These are phyloP conservation scores for Dichetophora obliterata DNA, from an alignment of 2,888 invertebrate species.

Conservation along the genomic window DNA sequence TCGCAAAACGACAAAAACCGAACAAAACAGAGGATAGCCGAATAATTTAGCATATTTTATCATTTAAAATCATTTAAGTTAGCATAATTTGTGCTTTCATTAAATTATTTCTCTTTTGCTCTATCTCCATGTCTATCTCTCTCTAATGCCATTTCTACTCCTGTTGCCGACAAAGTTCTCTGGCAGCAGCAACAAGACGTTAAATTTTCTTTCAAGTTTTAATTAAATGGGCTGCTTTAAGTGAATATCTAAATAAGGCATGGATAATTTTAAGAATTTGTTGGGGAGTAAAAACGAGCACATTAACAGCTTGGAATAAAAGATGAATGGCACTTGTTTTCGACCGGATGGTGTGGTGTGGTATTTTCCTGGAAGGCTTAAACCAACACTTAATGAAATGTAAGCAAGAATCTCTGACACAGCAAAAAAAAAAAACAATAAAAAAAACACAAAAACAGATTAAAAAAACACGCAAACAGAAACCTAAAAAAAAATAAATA, in stretches of 20 bases:
- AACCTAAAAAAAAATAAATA: background rate
- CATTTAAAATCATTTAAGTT: constrained; percentile 20
- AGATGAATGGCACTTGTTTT: background rate
- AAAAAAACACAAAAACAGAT: too few relatives aligned
- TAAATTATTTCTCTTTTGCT: background rate
- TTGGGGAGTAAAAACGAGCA: background rate
- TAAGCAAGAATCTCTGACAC: too few relatives aligned
- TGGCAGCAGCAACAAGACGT: background rate
- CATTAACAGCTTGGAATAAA: background rate
- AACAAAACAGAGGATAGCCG: background rate
- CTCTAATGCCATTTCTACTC: background rate
- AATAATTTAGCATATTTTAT: constrained; percentile 15
- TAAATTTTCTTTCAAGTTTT: background rate
- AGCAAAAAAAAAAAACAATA: too few relatives aligned
- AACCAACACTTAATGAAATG: too few relatives aligned
- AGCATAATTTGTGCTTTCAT: constrained; percentile 9
- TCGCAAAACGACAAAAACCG: background rate
- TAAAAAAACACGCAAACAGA: background rate
- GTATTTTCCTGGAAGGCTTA: background rate
- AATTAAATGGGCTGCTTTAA: constrained; percentile 4
- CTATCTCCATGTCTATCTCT: background rate
- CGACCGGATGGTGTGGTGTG: background rate
- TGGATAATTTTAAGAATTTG: background rate
- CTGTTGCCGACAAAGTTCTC: background rate
- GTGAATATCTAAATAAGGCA: background rate